phyloP scores from a whole-genome alignment of 2,888 invertebrate species.

The Argyra leucocephala region DNA sequence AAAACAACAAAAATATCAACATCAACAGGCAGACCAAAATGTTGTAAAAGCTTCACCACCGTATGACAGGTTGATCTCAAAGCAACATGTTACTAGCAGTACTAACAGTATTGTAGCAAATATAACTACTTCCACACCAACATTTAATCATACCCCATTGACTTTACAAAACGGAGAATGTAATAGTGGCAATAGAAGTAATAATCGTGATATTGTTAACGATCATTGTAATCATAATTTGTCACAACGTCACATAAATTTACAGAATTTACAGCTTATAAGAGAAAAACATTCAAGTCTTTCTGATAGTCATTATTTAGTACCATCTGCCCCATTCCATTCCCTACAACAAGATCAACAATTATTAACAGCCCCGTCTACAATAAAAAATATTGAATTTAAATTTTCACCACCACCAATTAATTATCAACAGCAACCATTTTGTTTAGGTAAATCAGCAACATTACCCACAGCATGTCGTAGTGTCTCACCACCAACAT shows the following conservation, averaged over 20 bases:
- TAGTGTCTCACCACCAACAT: not conserved
- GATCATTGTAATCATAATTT: not conserved
- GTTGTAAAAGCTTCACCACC: conserved; percentile 1
- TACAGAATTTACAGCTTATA: not conserved
- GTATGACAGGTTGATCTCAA: conserved; percentile 14
- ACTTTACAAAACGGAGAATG: not conserved
- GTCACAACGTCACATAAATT: not conserved
- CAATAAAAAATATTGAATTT: conserved; percentile 11
- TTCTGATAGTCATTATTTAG: not conserved
- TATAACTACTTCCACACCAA: no score
- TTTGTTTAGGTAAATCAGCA: conserved; percentile 17
- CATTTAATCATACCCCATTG: not conserved
- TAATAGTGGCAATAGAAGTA: not conserved
- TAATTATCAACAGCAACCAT: conserved; percentile 18
- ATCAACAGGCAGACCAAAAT: not conserved
- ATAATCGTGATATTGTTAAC: not conserved
- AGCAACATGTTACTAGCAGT: not conserved
- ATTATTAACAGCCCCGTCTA: not conserved
- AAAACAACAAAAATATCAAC: no score
- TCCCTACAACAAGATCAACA: not conserved
- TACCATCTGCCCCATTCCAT: not conserved
- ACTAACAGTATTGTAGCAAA: not conserved
- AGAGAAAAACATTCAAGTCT: not conserved
- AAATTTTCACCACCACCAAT: conserved; percentile 16
- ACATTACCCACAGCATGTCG: not conserved